phyloP scores from a whole-genome alignment of 2,797 vertebrate species.

The Micropoecilia bifurca region DNA sequence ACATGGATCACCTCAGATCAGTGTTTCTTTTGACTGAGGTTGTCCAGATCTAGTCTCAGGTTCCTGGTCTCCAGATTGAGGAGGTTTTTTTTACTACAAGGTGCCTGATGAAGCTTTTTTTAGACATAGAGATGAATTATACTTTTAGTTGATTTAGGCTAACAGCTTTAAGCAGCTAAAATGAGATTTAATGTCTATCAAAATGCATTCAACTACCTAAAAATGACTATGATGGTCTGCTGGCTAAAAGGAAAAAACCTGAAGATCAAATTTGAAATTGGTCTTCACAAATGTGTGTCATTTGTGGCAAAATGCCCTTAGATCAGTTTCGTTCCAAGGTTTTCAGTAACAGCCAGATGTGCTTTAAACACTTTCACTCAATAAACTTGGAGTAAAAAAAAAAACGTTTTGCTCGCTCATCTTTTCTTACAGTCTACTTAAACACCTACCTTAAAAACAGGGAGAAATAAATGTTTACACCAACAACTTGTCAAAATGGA shows the following conservation, averaged over 20 bases:
- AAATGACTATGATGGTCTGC: background rate
- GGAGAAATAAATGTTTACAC: conserved; percentile 3
- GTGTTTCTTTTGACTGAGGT: background rate
- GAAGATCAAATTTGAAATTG: background rate
- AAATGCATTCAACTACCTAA: background rate
- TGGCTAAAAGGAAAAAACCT: background rate
- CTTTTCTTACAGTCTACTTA: background rate
- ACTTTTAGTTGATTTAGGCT: background rate
- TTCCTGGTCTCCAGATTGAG: background rate
- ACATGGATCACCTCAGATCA: background rate
- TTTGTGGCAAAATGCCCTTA: background rate
- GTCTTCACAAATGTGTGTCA: background rate
- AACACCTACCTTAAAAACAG: background rate
- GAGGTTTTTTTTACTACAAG: too few species aligned
- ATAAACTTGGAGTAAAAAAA: background rate
- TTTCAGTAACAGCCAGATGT: background rate
- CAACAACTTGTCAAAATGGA: background rate
- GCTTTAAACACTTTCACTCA: background rate
- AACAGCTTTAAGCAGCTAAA: background rate
- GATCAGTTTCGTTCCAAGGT: background rate
- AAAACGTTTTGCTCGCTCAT: background rate
- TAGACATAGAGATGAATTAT: background rate
- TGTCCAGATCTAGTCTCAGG: too few species aligned
- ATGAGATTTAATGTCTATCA: background rate
- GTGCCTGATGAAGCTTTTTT: background rate